These are phyloP conservation scores for Halichoeres trimaculatus DNA, from an alignment of 2,113 vertebrate genomes.

Conservation along the genomic window DNA sequence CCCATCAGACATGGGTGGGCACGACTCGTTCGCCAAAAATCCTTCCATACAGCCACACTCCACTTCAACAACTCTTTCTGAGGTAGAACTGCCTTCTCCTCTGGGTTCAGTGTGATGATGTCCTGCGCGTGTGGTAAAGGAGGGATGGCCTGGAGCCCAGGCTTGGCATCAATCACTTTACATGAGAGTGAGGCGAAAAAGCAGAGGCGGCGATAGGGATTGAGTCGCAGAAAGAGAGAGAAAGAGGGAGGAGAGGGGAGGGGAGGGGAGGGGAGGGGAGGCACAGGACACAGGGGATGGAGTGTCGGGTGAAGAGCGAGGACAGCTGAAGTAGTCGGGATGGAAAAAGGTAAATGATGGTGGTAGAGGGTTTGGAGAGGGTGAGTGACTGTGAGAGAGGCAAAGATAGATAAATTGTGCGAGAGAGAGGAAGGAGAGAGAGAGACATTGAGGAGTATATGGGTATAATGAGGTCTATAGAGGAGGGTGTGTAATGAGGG, in stretches of 20 bases:
- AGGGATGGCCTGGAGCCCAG: conserved; percentile 71
- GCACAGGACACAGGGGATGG: conserved; percentile 41
- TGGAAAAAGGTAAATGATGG: conserved; percentile 67
- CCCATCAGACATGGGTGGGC: conserved; percentile 79
- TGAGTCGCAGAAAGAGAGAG: conserved; percentile 54
- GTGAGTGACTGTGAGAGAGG: conserved; percentile 55
- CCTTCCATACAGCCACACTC: conserved; percentile 37
- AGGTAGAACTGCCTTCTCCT: conserved; percentile 61
- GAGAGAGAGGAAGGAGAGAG: conserved; percentile 24
- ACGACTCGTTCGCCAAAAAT: conserved; percentile 64
- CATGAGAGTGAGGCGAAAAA: conserved; percentile 55
- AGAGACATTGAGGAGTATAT: conserved; percentile 44
- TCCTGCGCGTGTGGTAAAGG: conserved; percentile 45
- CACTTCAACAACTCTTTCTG: conserved; percentile 60
- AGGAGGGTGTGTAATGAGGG: conserved; percentile 58
- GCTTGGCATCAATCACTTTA: conserved; percentile 71
- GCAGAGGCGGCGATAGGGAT: conserved; percentile 62
- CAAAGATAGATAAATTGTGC: conserved; percentile 62
- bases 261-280: conserved; percentile 40
- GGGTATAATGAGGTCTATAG: conserved; percentile 69
- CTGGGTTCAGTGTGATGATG: conserved; percentile 55
- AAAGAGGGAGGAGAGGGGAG: conserved; percentile 46
- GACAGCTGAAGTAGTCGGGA: conserved; percentile 62
- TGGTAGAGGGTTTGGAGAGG: conserved; percentile 51
- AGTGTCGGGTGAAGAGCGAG: conserved; percentile 60